These are phyloP conservation scores for Tetragonula clypearis DNA, from an alignment of 1,140 invertebrate genomes.

Conservation along the genomic window DNA sequence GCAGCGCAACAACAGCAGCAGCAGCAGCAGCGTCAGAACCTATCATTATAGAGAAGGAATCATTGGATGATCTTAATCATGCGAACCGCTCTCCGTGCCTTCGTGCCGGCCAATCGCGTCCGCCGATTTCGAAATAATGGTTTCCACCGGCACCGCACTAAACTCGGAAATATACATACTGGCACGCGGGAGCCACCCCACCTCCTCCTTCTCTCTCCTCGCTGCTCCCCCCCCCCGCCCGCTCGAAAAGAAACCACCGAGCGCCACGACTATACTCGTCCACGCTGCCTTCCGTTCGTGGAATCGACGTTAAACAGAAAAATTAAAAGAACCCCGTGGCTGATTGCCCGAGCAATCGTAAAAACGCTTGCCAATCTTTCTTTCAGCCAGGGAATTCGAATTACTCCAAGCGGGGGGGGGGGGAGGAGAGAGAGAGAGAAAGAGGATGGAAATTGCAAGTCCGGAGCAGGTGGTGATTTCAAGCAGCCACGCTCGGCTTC, in stretches of 20 bases:
- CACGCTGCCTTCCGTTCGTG: neutral
- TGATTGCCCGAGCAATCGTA: neutral
- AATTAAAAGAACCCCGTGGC: neutral
- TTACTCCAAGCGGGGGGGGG: neutral
- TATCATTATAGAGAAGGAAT: constrained; percentile 83
- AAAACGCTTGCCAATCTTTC: neutral
- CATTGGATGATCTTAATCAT: constrained; percentile 83
- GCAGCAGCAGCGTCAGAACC: constrained; percentile 74
- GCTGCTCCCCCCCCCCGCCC: too few species aligned
- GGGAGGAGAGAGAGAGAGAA: too few species aligned
- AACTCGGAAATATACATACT: constrained; percentile 60
- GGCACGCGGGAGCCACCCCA: neutral
- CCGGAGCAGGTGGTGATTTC: neutral
- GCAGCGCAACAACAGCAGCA: constrained; percentile 61
- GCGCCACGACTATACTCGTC: neutral
- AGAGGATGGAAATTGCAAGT: neutral
- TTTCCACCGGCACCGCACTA: constrained; percentile 70
- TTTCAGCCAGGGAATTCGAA: neutral
- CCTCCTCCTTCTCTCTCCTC: too few species aligned
- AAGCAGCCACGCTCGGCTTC: too few species aligned
- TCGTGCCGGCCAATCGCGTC: constrained; percentile 77
- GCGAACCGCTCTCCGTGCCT: constrained; percentile 79
- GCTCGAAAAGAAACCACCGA: constrained; percentile 40
- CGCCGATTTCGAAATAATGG: constrained; percentile 77
- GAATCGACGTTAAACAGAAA: constrained; percentile 1